Base-by-base conservation (phyloP, 2,888 invertebrate species). In the Mythimna vitellina region DNA sequence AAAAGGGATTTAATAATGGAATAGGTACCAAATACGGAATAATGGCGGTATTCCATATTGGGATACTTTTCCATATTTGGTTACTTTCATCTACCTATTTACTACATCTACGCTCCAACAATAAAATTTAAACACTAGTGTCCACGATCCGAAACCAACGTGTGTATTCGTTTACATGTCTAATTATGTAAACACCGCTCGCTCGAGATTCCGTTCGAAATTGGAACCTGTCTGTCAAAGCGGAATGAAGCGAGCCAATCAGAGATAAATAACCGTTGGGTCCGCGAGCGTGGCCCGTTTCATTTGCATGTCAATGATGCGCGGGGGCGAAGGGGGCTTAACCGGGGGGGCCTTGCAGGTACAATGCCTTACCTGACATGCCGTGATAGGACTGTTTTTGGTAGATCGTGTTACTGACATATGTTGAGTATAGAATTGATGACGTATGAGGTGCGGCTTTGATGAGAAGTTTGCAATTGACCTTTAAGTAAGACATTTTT, bases 161-260 rank as follows among this genome's bases (percentile, higher is more conserved):
- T 73, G 74, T 76, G 69, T 66, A 79, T 80, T 84, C 74, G 87
- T 91, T 91, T 87, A 88, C 92, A 90, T 89, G 89, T 89, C 86
- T 92, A 93, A 93, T 93, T 93, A 92, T 88, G 89, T 91, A 92
- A 91, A 89, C 90, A 89, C 87, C 85, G 72, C 78, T 84, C 85
- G 72, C 78, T 84, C 85, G 85, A 88, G 89, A 90, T 90, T 92
- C 89, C 90, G 89, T 91, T 92, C 87, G 88, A 89, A 92, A 95
- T 94, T 92, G 92, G 91, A 93, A 93, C 92, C 93, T 93, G 93
- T 93, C 94, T 92, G 94, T 94, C 92, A 93, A 94, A 93, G 90
- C 92, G 94, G 92, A 93, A 95, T 95, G 93, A 93, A 94, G 92
- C 92, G 90, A 93, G 90, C 94, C 94, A 96, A 96, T 96, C 95